These are phyloP conservation scores for Poeciliopsis retropinna DNA, from an alignment of 2,113 vertebrate genomes.

Conservation along the genomic window DNA sequence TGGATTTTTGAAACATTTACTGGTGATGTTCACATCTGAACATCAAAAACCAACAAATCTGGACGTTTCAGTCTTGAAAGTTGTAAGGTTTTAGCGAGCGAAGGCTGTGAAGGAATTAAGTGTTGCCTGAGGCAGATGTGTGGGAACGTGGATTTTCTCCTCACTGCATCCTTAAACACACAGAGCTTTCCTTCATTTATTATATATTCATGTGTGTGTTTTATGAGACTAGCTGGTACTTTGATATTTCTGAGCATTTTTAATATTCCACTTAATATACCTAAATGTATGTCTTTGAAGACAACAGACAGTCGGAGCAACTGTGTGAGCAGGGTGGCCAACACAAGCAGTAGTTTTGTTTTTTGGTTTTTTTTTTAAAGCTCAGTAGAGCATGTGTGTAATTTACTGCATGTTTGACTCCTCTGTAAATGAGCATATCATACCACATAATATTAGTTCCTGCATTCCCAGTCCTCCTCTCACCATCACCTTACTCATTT, in stretches of 20 bases:
- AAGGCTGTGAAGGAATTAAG: too few relatives aligned
- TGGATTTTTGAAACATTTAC: background rate
- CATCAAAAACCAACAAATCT: background rate
- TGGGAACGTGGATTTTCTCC: constrained; percentile 13
- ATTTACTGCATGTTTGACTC: constrained; percentile 69
- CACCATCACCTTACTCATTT: background rate
- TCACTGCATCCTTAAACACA: background rate
- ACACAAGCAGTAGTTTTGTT: constrained; percentile 13
- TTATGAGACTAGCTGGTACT: constrained; percentile 1
- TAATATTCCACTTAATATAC: background rate
- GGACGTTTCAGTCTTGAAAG: too few relatives aligned
- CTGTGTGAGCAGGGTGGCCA: constrained; percentile 14
- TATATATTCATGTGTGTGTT: constrained; percentile 1
- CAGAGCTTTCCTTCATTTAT: background rate
- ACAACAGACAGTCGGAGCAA: constrained; percentile 15
- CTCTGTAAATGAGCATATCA: constrained; percentile 34
- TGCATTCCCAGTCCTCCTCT: background rate
- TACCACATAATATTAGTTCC: constrained; percentile 14
- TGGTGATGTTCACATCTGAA: background rate
- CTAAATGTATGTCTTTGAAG: background rate
- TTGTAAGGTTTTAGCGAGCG: background rate
- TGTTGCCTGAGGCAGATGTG: background rate
- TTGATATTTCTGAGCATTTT: background rate
- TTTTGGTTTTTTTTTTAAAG: constrained; percentile 47
- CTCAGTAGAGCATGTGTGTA: constrained; percentile 61